A percentile compares a stretch with the other conserved stretches of the same genome.
Conservation (phyloP, 2,888 invertebrate species). For the Endomychus coccineus region DNA sequence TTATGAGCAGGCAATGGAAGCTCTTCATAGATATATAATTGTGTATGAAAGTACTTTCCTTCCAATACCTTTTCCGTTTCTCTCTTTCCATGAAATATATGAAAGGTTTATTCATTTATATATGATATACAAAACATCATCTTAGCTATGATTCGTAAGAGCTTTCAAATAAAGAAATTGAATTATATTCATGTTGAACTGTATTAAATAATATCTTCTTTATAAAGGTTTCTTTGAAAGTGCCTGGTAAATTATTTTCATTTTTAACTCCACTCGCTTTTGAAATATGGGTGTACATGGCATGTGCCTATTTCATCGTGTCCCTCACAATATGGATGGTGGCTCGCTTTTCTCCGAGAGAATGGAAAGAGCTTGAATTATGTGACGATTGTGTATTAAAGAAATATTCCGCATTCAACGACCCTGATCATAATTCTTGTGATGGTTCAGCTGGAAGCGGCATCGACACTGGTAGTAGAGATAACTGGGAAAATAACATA, state of each 20-base stretch:
- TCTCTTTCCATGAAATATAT: too few species aligned
- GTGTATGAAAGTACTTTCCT: too few species aligned
- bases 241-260: slow-evolving; percentile 65
- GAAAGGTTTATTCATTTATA: too few species aligned
- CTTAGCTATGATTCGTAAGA: too few species aligned
- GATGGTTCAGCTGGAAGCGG: slow-evolving; percentile 30
- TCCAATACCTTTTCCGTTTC: too few species aligned
- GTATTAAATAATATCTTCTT: too few species aligned
- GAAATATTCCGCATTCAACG: slow-evolving; percentile 29
- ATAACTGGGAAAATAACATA: neutral
- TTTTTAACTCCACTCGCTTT: slow-evolving; percentile 79
- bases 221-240: too few species aligned
- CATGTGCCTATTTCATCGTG: slow-evolving; percentile 72
- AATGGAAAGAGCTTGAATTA: slow-evolving; percentile 61
- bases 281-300: slow-evolving; percentile 77
- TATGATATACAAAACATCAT: too few species aligned
- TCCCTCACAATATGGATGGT: slow-evolving; percentile 76
- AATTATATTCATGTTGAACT: too few species aligned
- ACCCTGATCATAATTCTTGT: slow-evolving; percentile 32
- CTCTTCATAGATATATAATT: too few species aligned
- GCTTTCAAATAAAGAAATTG: too few species aligned
- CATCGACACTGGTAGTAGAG: slow-evolving; percentile 23
- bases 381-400: slow-evolving; percentile 48
- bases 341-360: slow-evolving; percentile 76
- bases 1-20: too few species aligned